These are phyloP conservation scores for Cylas formicarius DNA, from an alignment of 1,140 invertebrate genomes.

Conservation along the genomic window DNA sequence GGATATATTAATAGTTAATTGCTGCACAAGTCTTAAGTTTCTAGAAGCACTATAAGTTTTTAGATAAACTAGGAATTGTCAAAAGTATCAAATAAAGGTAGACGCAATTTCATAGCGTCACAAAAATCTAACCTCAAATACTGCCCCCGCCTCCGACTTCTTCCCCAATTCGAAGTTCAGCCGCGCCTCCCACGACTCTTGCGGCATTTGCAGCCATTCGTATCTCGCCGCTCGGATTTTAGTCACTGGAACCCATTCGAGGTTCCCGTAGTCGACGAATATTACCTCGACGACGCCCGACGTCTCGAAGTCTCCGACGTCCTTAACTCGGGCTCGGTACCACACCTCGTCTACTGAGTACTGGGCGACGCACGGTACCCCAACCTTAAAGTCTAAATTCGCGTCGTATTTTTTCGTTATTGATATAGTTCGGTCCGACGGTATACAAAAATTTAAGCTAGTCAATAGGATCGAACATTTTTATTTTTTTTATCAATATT, in stretches of 20 bases:
- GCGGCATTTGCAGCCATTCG: conserved; percentile 18
- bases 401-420: too few species aligned
- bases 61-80: too few species aligned
- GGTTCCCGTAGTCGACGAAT: conserved; percentile 27
- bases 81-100: too few species aligned
- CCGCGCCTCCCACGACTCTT: conserved; percentile 13
- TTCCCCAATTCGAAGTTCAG: conserved; percentile 17
- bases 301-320: conserved; percentile 13
- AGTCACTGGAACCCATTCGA: conserved; percentile 12
- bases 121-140: too few species aligned
- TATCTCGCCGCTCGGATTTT: conserved; percentile 17
- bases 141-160: background rate
- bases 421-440: too few species aligned
- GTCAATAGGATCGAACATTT: too few species aligned
- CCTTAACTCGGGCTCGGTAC: conserved; percentile 18
- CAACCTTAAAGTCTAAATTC: conserved; percentile 13
- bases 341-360: conserved; percentile 19
- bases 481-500: too few species aligned
- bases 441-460: too few species aligned
- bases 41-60: too few species aligned
- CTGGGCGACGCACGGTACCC: conserved; percentile 16
- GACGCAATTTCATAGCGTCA: too few species aligned
- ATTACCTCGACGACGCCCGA: conserved; percentile 19
- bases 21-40: too few species aligned
- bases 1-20: background rate